phyloP scores from a whole-genome alignment of 1,140 invertebrate genomes.

The Prorops nasuta region DNA sequence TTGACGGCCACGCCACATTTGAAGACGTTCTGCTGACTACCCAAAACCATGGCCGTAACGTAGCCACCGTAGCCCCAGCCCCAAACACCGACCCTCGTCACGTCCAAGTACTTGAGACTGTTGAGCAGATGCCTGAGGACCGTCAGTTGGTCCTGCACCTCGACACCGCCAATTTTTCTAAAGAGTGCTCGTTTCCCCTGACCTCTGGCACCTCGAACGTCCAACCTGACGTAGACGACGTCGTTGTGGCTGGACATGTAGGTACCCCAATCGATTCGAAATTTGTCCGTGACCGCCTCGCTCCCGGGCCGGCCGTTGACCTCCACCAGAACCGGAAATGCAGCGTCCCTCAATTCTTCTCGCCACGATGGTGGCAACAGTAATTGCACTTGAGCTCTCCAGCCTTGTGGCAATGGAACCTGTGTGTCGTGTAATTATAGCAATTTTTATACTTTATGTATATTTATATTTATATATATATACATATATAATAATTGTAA shows the following conservation, averaged over 20 bases:
- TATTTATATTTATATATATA: too few species aligned
- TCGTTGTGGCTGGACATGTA: conserved; percentile 91
- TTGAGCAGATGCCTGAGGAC: conserved; percentile 82
- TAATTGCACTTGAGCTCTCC: conserved; percentile 74
- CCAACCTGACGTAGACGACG: conserved; percentile 84
- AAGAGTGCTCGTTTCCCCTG: conserved; percentile 78
- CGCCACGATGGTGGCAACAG: conserved; percentile 80
- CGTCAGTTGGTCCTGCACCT: conserved; percentile 86
- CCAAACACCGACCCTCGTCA: conserved; percentile 85
- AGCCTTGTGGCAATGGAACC: conserved; percentile 74
- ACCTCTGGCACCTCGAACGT: conserved; percentile 82
- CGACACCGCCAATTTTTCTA: conserved; percentile 76
- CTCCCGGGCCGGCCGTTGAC: conserved; percentile 89
- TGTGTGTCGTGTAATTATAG: conserved; percentile 20
- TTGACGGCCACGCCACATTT: conserved; percentile 91
- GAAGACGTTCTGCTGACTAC: conserved; percentile 80
- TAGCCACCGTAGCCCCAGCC: conserved; percentile 98
- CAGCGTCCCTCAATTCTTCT: conserved; percentile 78
- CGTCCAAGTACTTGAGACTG: conserved; percentile 81
- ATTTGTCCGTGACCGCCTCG: conserved; percentile 82
- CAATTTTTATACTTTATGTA: too few species aligned
- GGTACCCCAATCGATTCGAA: conserved; percentile 84
- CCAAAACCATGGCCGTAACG: conserved; percentile 84
- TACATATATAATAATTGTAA: too few species aligned
- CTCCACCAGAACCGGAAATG: conserved; percentile 81